A percentile compares a stretch with the other conserved stretches of the same genome.
phyloP scores from a whole-genome alignment of 1,140 invertebrate species.

The Teleogryllus occipitalis region DNA sequence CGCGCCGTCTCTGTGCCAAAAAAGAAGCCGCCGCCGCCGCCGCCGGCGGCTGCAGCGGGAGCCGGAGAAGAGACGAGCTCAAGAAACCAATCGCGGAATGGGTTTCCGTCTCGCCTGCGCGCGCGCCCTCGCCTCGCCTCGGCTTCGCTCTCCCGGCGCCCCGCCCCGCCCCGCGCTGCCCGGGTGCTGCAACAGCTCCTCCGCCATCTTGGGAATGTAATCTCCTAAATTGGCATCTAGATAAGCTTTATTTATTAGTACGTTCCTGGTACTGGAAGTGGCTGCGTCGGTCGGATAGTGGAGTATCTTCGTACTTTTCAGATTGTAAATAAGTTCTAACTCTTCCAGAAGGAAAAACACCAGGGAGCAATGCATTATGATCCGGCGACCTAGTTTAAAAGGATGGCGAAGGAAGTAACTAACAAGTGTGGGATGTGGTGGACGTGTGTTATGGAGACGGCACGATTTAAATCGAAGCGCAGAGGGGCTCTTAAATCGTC shows the following conservation, averaged over 20 bases:
- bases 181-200: background rate
- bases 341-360: background rate
- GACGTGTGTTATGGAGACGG: no score
- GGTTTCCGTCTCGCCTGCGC: background rate
- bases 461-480: no score
- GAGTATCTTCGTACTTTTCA: background rate
- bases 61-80: no score
- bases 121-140: background rate
- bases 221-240: conserved; percentile 1
- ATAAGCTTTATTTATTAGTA: conserved; percentile 6
- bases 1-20: no score
- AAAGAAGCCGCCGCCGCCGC: no score
- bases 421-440: no score
- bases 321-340: conserved; percentile 2
- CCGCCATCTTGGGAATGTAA: conserved; percentile 3
- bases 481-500: no score
- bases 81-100: background rate
- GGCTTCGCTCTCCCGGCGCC: no score
- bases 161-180: no score
- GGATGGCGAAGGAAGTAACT: no score
- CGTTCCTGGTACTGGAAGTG: background rate
- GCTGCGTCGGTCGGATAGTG: background rate
- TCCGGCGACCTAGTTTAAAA: background rate
- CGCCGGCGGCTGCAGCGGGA: no score
- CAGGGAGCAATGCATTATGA: background rate